Evolutionary conservation across 2,113 vertebrate species (phyloP).

Genomic region (Lanius ludovicianus): DNA sequence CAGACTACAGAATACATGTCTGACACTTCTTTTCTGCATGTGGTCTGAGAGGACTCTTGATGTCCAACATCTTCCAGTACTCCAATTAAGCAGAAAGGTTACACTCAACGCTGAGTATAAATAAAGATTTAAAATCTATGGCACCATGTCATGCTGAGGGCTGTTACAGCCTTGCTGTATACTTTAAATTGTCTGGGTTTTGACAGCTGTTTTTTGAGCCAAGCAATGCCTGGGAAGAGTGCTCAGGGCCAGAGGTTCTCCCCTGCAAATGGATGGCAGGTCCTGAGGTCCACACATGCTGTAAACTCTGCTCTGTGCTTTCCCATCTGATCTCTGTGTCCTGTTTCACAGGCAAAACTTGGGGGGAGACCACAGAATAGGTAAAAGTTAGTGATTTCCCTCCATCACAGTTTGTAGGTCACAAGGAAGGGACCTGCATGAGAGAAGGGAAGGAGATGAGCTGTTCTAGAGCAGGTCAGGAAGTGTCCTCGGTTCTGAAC

Average conservation of each 20-base stretch:
- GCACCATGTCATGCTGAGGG: not conserved
- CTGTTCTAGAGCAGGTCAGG: not conserved
- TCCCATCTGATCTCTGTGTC: not conserved
- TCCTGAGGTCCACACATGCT: not conserved
- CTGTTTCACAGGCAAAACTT: not conserved
- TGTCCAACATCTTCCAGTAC: not conserved
- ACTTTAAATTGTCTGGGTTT: not conserved
- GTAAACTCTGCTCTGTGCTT: not conserved
- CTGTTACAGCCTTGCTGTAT: accelerated
- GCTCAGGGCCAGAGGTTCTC: not conserved
- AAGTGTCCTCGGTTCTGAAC: not conserved
- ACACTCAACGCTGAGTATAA: not conserved
- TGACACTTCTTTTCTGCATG: not conserved
- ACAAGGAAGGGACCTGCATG: not conserved
- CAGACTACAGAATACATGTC: not conserved
- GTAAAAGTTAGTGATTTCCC: not conserved
- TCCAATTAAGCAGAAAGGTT: not conserved
- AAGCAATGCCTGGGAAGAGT: not conserved
- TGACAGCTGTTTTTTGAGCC: not conserved
- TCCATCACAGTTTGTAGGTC: not conserved
- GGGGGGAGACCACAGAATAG: accelerated
- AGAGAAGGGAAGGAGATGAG: not conserved
- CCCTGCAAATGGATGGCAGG: not conserved
- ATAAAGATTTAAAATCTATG: not conserved
- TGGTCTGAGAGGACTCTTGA: not conserved